A percentile compares a stretch with the other conserved stretches of the same genome.
Evolutionary conservation across 2,797 vertebrate genomes (phyloP).

Genomic region (Labroides dimidiatus): DNA sequence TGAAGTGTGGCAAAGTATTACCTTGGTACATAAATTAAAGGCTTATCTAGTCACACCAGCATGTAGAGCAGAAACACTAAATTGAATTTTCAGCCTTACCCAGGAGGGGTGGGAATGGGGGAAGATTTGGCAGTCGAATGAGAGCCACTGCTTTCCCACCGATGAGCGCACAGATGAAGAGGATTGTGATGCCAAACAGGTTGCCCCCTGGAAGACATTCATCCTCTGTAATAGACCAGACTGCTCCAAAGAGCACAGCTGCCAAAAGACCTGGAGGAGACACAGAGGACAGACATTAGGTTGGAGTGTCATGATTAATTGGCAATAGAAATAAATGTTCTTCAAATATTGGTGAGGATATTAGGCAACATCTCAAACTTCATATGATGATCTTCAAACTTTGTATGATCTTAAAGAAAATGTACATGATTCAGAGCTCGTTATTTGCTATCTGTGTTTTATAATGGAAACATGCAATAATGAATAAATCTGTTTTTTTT

Average conservation of each 20-base stretch:
- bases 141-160: slow-evolving; percentile 91
- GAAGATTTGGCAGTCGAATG: slow-evolving; percentile 87
- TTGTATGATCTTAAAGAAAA: no score
- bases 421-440: no score
- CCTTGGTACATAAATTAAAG: not conserved
- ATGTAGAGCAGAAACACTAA: not conserved
- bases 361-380: not conserved
- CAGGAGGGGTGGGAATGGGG: slow-evolving; percentile 92
- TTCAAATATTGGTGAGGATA: not conserved
- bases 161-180: slow-evolving; percentile 88
- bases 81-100: slow-evolving; percentile 82
- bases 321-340: not conserved
- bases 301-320: not conserved
- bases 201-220: slow-evolving; percentile 95
- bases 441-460: no score
- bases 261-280: slow-evolving; percentile 83
- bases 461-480: no score
- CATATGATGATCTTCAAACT: no score
- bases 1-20: not conserved
- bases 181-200: slow-evolving; percentile 91
- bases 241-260: slow-evolving; percentile 89
- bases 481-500: no score
- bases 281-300: slow-evolving; percentile 12
- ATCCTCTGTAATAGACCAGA: slow-evolving; percentile 91
- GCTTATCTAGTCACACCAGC: not conserved